phyloP scores from a whole-genome alignment of 37 sponge, comb jelly and placozoan genomes.

The Hormiphora californensis region DNA sequence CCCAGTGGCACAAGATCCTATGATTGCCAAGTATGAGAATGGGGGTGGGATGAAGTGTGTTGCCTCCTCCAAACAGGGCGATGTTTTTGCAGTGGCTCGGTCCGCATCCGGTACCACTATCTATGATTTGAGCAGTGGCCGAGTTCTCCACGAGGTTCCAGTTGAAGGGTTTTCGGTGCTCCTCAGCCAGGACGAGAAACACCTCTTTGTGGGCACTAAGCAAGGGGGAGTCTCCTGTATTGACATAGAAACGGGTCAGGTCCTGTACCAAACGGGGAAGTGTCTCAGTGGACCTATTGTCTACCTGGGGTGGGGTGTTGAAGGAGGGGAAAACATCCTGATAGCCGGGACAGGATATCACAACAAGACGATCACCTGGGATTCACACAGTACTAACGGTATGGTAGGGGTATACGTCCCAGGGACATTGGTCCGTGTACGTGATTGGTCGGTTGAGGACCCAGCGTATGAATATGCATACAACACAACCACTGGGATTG shows the following conservation, averaged over 20 bases:
- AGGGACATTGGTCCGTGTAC: neutral
- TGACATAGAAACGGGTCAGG: conserved; percentile 14
- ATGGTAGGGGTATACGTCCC: neutral
- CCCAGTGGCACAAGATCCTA: conserved; percentile 19
- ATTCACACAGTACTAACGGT: neutral
- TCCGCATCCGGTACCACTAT: neutral
- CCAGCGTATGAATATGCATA: conserved; percentile 17
- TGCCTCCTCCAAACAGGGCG: neutral
- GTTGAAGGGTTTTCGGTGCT: neutral
- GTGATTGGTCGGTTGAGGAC: neutral
- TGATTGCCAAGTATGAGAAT: neutral
- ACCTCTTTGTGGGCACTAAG: neutral
- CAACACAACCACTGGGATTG: neutral
- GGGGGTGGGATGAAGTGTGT: conserved; percentile 14
- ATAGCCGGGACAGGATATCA: neutral
- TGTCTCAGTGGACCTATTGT: too few relatives aligned
- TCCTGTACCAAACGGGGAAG: neutral
- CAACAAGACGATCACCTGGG: conserved; percentile 3
- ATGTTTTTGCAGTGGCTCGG: conserved; percentile 2
- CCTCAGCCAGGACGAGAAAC: neutral
- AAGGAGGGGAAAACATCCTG: neutral
- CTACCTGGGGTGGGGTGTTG: too few relatives aligned
- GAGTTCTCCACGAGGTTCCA: neutral
- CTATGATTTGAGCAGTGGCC: neutral
- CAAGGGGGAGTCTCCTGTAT: neutral